phyloP scores from a whole-genome alignment of 2,113 vertebrate genomes.

The Notarius quadriscutis region DNA sequence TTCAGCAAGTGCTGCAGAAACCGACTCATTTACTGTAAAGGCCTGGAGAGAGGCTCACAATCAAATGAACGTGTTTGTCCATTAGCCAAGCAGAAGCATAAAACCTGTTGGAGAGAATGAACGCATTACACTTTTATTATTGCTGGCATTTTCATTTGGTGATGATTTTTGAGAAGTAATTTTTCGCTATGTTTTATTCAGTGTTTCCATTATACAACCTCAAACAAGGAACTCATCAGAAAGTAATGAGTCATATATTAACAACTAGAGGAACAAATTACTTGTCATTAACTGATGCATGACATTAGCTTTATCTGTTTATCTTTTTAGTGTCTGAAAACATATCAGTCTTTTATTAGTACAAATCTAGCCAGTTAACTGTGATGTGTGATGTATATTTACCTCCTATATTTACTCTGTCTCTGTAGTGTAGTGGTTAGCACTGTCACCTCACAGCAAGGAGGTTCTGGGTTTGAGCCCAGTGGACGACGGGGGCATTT shows the following conservation, averaged over 20 bases:
- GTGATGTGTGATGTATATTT: background rate
- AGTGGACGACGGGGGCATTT: too few species aligned
- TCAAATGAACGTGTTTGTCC: background rate
- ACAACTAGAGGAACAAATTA: background rate
- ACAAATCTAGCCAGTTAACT: background rate
- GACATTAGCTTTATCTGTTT: background rate
- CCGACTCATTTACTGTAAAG: conserved; percentile 3
- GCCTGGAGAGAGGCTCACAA: conserved; percentile 17
- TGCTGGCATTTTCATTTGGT: background rate
- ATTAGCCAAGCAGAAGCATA: conserved; percentile 21
- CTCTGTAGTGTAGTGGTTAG: too few species aligned
- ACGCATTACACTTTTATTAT: background rate
- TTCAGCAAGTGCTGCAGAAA: conserved; percentile 25
- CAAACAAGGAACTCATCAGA: background rate
- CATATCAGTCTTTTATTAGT: background rate
- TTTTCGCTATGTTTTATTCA: background rate
- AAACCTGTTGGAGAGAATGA: background rate
- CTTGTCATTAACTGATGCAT: background rate
- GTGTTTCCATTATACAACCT: background rate
- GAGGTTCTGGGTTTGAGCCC: too few species aligned
- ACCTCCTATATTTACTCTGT: background rate
- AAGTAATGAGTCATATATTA: background rate
- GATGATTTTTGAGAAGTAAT: background rate
- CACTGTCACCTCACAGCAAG: too few species aligned
- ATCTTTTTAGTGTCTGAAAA: background rate